phyloP scores from a whole-genome alignment of 2,113 vertebrate species.

The Chrysemys picta region DNA sequence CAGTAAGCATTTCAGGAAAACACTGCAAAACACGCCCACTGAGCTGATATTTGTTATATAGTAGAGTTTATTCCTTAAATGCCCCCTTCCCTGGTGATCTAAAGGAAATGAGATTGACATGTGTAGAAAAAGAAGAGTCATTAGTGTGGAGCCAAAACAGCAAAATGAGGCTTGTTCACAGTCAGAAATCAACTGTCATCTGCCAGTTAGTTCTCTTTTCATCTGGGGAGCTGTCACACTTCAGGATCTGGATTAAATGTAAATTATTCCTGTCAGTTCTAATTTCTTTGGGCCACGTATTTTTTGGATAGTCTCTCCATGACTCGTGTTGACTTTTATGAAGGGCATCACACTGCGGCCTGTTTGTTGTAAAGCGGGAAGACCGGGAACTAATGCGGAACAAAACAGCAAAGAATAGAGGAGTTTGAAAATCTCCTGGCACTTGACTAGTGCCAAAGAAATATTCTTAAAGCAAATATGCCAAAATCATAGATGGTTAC shows the following conservation, averaged over 20 bases:
- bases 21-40: not conserved
- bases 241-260: not conserved
- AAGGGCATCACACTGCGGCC: not conserved
- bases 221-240: not conserved
- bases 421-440: accelerated
- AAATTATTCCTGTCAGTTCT: slow-evolving; percentile 62
- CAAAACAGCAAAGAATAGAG: not conserved
- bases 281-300: slow-evolving; percentile 33
- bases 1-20: not conserved
- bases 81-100: not conserved
- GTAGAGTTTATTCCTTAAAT: not conserved
- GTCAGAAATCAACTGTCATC: not conserved
- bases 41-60: not conserved
- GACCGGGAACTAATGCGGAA: not conserved
- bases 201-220: accelerated
- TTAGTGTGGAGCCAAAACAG: not conserved
- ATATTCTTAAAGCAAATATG: accelerated
- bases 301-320: slow-evolving; percentile 7
- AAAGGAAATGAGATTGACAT: not conserved
- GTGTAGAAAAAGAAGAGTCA: not conserved
- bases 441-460: not conserved
- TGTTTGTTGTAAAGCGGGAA: not conserved
- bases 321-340: slow-evolving; percentile 18
- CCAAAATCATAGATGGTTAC: accelerated
- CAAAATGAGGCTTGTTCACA: not conserved